Base-by-base conservation (phyloP, 2,113 vertebrate species). In the Pao palembangensis region DNA sequence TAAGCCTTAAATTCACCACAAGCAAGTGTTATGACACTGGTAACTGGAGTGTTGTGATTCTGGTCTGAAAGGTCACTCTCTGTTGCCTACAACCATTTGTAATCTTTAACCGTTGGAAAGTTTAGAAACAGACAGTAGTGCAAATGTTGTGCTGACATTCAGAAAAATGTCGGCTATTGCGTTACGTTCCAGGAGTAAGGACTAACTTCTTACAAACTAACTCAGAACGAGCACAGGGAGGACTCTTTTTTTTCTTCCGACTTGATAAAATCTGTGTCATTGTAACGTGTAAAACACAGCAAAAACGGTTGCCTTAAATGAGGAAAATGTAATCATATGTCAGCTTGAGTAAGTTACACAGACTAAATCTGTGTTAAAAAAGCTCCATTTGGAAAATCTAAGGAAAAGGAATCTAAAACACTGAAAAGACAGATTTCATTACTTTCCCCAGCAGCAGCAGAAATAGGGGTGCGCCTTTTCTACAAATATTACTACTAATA, bases 101-200 rank as follows among this genome's bases (percentile, higher is more conserved):
- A 50, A 71, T 68, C 21, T 63, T 66, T 69, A 16, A 69, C 48
- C 5, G 4, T 41, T 55, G 38, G 53, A 1, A 57, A 64, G 47
- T 65, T 68, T 54, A 67, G 23, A 51, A 58, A 55, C 61, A 25
- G 54, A 57, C 41, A 59, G 47, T 20, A 2, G 48, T 41, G 59
- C 41, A 56, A 23, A 63, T 62, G 25, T 63, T 66, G 55, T 52
- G 70, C 66, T 76, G 66, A 68, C 58, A 57, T 34, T 18, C 64
- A 50, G 19, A 73, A 66, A 55, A 63, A 53, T 18, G 38, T 59
- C 0, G 1, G 61, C 70, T 73, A 73, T 64, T 57, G 55, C 62
- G 58, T 61, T 70, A 65, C 55, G 47, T 43, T 65, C 65, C 43
- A 54, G 31, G 23, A 41, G 59, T 60, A 60, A 59, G 46, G 62